Conservation (phyloP, 2,888 invertebrate species). For the Vandiemenella viatica region DNA sequence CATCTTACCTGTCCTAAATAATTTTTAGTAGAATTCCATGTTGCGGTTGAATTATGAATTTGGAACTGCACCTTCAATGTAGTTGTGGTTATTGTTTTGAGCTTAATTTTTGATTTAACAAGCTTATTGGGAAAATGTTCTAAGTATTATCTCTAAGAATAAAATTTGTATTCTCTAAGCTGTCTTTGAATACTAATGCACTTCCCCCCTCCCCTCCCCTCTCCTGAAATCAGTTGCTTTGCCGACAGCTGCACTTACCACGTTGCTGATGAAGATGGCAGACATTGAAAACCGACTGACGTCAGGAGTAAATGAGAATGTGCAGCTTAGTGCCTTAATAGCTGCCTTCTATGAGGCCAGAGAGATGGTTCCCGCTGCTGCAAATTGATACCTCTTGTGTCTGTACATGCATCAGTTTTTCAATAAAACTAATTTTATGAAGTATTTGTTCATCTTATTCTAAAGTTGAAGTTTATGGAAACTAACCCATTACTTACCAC, state of each 20-base stretch:
- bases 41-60: no score
- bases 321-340: conserved; percentile 78
- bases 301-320: conserved; percentile 74
- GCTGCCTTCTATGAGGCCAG: conserved; percentile 72
- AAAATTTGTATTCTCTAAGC: background rate
- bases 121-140: background rate
- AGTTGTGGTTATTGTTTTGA: background rate
- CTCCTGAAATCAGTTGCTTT: conserved; percentile 59
- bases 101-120: background rate
- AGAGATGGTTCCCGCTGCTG: conserved; percentile 32
- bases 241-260: conserved; percentile 59
- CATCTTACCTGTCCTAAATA: no score
- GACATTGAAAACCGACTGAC: conserved; percentile 77
- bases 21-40: no score
- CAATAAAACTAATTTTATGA: no score
- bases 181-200: background rate
- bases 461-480: no score
- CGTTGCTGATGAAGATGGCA: conserved; percentile 72
- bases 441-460: no score
- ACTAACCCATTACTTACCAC: no score
- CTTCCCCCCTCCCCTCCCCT: background rate
- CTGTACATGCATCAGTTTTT: no score
- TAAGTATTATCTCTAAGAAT: no score
- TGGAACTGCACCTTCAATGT: no score
- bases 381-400: no score